Evolutionary conservation across 2,888 invertebrate species (phyloP).

Genomic region (Koerneria pararmatus): DNA sequence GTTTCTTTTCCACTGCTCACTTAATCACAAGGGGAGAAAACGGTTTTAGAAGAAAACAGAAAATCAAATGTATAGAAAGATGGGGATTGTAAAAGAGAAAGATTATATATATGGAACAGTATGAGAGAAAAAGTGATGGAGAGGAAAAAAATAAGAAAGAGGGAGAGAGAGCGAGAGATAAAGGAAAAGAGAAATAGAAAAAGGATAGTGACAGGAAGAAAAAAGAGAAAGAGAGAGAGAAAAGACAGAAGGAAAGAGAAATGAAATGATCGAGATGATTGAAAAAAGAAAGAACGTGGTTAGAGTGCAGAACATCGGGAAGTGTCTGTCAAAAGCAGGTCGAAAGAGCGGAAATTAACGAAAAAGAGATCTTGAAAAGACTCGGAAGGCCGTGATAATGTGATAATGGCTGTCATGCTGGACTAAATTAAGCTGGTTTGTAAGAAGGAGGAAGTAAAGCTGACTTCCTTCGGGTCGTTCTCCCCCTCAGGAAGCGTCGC

Average conservation of each 20-base stretch:
- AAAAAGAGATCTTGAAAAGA: too few species aligned
- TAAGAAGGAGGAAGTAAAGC: too few species aligned
- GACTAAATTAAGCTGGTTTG: too few species aligned
- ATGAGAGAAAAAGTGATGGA: background rate
- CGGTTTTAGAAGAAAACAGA: background rate
- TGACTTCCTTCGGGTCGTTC: constrained; percentile 21
- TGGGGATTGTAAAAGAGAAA: background rate
- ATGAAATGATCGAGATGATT: background rate
- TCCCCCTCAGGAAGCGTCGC: constrained; percentile 8
- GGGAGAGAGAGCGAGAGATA: background rate
- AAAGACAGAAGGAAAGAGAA: background rate
- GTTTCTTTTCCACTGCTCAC: too few species aligned
- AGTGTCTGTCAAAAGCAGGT: too few species aligned
- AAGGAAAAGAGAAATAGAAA: background rate
- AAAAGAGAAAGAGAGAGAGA: background rate
- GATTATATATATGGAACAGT: background rate
- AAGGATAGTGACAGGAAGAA: background rate
- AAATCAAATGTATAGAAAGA: background rate
- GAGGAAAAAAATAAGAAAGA: background rate
- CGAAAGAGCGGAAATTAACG: too few species aligned
- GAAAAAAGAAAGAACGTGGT: background rate
- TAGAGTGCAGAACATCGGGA: constrained; percentile 26
- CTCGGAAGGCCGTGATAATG: too few species aligned
- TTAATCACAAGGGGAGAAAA: too few species aligned
- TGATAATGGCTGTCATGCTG: too few species aligned